Evolutionary conservation across 2,113 vertebrate genomes (phyloP), one percentile per base, ranked within the genome.

Genomic region (Pseudopipra pipra): DNA sequence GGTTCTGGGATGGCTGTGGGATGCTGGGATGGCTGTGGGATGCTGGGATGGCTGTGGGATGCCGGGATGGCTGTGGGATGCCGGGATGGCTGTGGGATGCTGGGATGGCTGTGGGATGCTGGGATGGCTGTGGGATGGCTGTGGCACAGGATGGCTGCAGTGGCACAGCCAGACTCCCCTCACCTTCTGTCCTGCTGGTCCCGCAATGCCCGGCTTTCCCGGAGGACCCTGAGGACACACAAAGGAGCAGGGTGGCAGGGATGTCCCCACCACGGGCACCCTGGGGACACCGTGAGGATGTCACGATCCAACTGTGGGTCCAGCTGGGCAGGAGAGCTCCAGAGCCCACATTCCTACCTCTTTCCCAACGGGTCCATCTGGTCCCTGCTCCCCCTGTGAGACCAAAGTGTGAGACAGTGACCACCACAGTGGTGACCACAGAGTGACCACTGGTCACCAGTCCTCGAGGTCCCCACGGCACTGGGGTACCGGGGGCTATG

Each of bases 141-240:
- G 13, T 0, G 76, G 14, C 39, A 39, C 1, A 0, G 7, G n/a
- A 47, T 5, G 59, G 72, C 13, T 0, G 2, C 0, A 25, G 70
- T 1, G 35, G 27, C 54, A n/a, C 7, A 0, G 56, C 51, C 2
- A 0, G 25, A 28, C 23, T 44, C 30, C 51, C 46, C 96, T 98
- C 96, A 99, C 99, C 98, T 99, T 99, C 89, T 98, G 98, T 52
- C 99, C 99, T 0, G 98, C 85, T 3, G 95, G 96, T 47, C 99
- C 99, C 0, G 43, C 88, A 2, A 97, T 88, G 30, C 99, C 99
- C 10, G 98, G 98, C 46, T 98, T 95, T 49, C 99, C 99, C 61
- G 97, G 87, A 3, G 97, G 47, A 31, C 99, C 99, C 99, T 99
- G 70, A 23, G n/a, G 77, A 73, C 83, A 96, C 82, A 41, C 23